Evolutionary conservation across 2,888 invertebrate species (phyloP), one percentile per base, ranked within the genome.

Genomic region (Xestia sexstrigata): DNA sequence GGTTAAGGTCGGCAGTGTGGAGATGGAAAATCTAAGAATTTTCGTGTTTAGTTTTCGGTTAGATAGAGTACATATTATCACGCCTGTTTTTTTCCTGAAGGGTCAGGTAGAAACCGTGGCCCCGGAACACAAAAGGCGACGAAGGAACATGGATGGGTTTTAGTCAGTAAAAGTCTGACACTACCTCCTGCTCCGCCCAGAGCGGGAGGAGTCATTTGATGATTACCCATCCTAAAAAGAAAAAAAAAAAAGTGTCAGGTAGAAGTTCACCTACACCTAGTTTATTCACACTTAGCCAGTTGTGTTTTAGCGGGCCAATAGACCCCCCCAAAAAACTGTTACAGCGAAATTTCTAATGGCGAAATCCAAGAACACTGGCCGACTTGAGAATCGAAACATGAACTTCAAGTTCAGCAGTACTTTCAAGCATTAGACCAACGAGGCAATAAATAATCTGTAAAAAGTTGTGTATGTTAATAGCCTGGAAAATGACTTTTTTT

Each of bases 1-100:
- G 23, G 66, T 78, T 83, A 63, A 42, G 45, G 20, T 76, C 17
- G 45, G 3, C n/a, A 15, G 5, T 39, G n/a, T 68, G 35, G 26
- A 58, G 35, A 45, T 39, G n/a, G 63, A n/a, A n/a, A 42, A n/a
- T 65, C 42, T n/a, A n/a, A 42, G 15, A 65, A 39, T 42, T 6
- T 39, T n/a, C n/a, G 23, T 65, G n/a, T 42, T 65, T 17, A 15
- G 65, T 39, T 65, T 65, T 65, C 6, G n/a, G 15, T 42, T 8
- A 42, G 3, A 23, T 15, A 17, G 1, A 63, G 30, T 20, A 60
- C 17, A 20, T 9, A 60, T 30, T 9, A 62, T 30, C n/a, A 65
- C 17, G n/a, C n/a, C n/a, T 63, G 39, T 39, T 65, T 42, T 42
- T 15, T 8, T 60, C 2, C 30, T 60, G 60, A 20, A 9, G n/a